phyloP scores from a whole-genome alignment of 2,888 invertebrate genomes.

The Selenia dentaria region DNA sequence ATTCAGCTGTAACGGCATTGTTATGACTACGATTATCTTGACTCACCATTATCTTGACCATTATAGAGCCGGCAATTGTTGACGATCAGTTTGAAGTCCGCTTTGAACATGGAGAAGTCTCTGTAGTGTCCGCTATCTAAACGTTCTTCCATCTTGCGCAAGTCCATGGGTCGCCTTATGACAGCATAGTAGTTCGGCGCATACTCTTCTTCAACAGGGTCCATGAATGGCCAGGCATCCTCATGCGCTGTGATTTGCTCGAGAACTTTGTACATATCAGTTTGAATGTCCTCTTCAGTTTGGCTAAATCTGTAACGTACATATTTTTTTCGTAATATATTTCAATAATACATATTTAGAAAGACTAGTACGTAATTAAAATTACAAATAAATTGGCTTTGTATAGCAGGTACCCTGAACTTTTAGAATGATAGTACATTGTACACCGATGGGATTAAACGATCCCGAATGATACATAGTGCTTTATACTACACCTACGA shows the following conservation, averaged over 20 bases:
- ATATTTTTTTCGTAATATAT: too few species aligned
- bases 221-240: conserved; percentile 97
- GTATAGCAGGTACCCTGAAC: too few species aligned
- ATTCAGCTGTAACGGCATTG: too few species aligned
- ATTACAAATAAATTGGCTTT: too few species aligned
- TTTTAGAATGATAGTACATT: too few species aligned
- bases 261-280: conserved; percentile 96
- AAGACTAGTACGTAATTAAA: too few species aligned
- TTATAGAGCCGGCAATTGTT: conserved; percentile 97
- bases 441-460: too few species aligned
- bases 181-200: conserved; percentile 94
- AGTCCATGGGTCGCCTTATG: conserved; percentile 93
- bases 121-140: conserved; percentile 92
- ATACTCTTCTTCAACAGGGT: conserved; percentile 96
- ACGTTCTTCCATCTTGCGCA: conserved; percentile 94
- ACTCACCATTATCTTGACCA: conserved; percentile 95
- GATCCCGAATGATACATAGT: too few species aligned
- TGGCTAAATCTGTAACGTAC: conserved; percentile 87
- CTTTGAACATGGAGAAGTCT: conserved; percentile 91
- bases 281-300: conserved; percentile 93
- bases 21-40: too few species aligned
- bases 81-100: conserved; percentile 95
- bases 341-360: too few species aligned
- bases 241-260: conserved; percentile 94
- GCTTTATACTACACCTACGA: too few species aligned